These are phyloP conservation scores for Stegodyphus dumicola DNA, from an alignment of 1,140 invertebrate species.

Conservation along the genomic window DNA sequence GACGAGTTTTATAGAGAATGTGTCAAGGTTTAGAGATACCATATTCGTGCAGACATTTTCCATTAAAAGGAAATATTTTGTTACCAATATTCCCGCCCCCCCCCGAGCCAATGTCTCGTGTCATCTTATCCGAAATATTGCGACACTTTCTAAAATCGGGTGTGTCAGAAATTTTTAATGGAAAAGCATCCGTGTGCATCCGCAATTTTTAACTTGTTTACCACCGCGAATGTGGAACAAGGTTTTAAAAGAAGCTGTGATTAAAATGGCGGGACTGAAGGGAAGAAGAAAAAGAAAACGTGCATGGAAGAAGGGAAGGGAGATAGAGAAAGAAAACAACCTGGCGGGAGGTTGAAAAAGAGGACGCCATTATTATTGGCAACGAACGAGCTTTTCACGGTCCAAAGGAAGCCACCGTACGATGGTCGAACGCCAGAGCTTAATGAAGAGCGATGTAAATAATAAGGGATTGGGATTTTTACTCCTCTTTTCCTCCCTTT, in stretches of 20 bases:
- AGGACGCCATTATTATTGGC: not conserved
- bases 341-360: not conserved
- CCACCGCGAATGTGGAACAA: not conserved
- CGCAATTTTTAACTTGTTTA: not conserved
- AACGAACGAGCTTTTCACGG: not conserved
- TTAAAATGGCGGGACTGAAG: not conserved
- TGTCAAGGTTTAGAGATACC: no score
- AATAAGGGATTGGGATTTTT: not conserved
- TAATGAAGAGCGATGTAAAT: not conserved
- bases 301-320: not conserved
- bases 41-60: no score
- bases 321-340: not conserved
- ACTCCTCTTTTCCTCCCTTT: not conserved
- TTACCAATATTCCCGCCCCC: no score
- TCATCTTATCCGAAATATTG: no score
- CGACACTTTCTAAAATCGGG: no score
- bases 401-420: not conserved
- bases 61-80: no score
- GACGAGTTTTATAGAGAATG: no score
- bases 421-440: not conserved
- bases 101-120: no score
- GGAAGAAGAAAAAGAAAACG: not conserved
- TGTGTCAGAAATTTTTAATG: no score
- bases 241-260: not conserved
- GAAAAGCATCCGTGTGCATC: not conserved